Base-by-base conservation (phyloP, 2,113 vertebrate species). In the Neopipo cinnamomea region DNA sequence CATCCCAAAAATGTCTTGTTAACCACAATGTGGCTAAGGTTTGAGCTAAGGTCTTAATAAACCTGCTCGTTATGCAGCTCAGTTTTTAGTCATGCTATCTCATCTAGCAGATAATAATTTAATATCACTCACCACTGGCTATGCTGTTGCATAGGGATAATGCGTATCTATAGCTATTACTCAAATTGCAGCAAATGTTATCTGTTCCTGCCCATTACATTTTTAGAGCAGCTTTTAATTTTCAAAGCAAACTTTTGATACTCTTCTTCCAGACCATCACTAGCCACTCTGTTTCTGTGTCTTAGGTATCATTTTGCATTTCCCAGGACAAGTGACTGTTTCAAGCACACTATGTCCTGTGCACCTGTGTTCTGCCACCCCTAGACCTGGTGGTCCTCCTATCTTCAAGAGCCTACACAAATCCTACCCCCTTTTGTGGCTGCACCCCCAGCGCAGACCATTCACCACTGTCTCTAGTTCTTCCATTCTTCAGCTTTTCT, bases 361-460 rank as follows among this genome's bases (percentile, higher is more conserved):
- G 12, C 4, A 59, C 8, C 39, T 59, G 28, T 42, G 6, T 73
- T 80, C 14, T 56, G 28, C 18, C 33, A 74, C 13, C 14, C 37
- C n/a, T 41, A 39, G 17, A 12, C 49, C 49, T 72, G 21, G 6
- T 56, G 18, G 12, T 92, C 24, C 71, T 89, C 5, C 6, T 56
- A 0, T 31, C 28, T 85, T 66, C 25, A 68, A 37, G 21, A 65
- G 4, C 13, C 58, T 61, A 30, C 10, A 27, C 18, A 79, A 46
- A 65, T 47, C 12, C 35, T 8, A 55, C 7, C 2, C 3, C 1
- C 1, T 47, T 49, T 35, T 44, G 15, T 3, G 4, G 49, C n/a
- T 53, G 18, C 33, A n/a, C n/a, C n/a, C n/a, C n/a, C n/a, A 52
- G 9, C 0, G 0, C 10, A 72, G 23, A 59, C 3, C 5, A n/a